Percentiles rank a stretch among this genome's conserved stretches.
Conservation (phyloP, 2,888 invertebrate species). For the Germaria angustata region DNA sequence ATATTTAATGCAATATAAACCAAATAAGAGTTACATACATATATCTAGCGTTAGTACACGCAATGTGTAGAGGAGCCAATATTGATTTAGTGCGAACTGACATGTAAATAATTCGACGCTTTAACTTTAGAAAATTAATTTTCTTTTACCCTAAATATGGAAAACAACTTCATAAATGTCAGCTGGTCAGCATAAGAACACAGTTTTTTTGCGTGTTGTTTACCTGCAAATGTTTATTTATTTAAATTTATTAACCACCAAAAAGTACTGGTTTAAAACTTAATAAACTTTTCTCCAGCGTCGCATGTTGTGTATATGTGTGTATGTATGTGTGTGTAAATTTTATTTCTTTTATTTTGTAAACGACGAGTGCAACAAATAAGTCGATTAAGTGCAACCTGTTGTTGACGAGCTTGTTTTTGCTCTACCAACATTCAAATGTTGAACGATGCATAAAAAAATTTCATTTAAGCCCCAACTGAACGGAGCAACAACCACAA, state of each 20-base stretch:
- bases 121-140: too few relatives aligned
- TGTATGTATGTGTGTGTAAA: slow-evolving; percentile 5
- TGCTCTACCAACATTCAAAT: slow-evolving; percentile 49
- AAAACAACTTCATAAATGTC: too few relatives aligned
- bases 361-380: slow-evolving; percentile 42
- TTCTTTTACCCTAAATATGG: too few relatives aligned
- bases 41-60: too few relatives aligned
- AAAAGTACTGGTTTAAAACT: not conserved
- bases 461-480: slow-evolving; percentile 53
- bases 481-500: slow-evolving; percentile 16
- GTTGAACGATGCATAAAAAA: slow-evolving; percentile 59
- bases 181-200: too few relatives aligned
- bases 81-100: too few relatives aligned
- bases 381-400: slow-evolving; percentile 57
- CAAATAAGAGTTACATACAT: too few relatives aligned
- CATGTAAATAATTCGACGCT: too few relatives aligned
- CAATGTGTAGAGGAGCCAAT: too few relatives aligned
- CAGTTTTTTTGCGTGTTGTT: not conserved
- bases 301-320: not conserved
- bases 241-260: slow-evolving; percentile 2
- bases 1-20: too few relatives aligned
- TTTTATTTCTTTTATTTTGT: not conserved
- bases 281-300: not conserved
- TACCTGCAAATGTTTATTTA: not conserved
- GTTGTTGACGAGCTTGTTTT: slow-evolving; percentile 35